These are phyloP conservation scores for Sarotherodon lohbergeri DNA, from an alignment of 2,113 vertebrate genomes.

Conservation along the genomic window DNA sequence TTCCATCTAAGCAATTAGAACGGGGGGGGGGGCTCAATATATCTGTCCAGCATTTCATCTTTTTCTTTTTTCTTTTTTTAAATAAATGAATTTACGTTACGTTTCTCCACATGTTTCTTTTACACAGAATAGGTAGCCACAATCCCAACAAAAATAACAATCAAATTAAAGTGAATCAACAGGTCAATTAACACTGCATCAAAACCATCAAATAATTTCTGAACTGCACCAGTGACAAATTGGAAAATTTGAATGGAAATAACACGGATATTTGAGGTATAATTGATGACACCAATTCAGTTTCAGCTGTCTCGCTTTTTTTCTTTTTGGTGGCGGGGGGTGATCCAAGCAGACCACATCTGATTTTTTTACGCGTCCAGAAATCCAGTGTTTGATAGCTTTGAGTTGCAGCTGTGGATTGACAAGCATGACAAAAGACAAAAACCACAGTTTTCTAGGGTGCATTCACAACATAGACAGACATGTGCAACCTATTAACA, in stretches of 20 bases:
- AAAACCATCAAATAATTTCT: constrained; percentile 61
- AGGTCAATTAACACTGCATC: constrained; percentile 48
- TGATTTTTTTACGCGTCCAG: constrained; percentile 20
- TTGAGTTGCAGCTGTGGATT: constrained; percentile 56
- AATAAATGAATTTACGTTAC: constrained; percentile 65
- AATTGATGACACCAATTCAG: neutral
- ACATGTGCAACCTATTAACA: constrained; percentile 61
- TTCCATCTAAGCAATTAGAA: constrained; percentile 99
- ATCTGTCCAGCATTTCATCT: constrained; percentile 94
- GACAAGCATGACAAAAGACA: constrained; percentile 66
- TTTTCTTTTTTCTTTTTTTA: constrained; percentile 28
- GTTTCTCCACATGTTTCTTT: constrained; percentile 79
- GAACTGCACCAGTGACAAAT: constrained; percentile 12
- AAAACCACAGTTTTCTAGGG: constrained; percentile 49
- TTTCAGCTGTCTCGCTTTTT: neutral
- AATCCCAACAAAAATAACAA: constrained; percentile 60
- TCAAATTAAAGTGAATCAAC: constrained; percentile 52
- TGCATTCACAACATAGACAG: constrained; percentile 56
- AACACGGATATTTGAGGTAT: neutral
- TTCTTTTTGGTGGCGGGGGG: neutral
- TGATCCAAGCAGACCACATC: neutral
- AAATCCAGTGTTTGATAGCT: constrained; percentile 55
- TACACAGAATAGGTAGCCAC: constrained; percentile 65
- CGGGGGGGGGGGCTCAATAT: constrained; percentile 88
- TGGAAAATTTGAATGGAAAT: neutral